A percentile compares a stretch with the other conserved stretches of the same genome.
Evolutionary conservation across 2,888 invertebrate species (phyloP).

Genomic region (Andrena bucephala): DNA sequence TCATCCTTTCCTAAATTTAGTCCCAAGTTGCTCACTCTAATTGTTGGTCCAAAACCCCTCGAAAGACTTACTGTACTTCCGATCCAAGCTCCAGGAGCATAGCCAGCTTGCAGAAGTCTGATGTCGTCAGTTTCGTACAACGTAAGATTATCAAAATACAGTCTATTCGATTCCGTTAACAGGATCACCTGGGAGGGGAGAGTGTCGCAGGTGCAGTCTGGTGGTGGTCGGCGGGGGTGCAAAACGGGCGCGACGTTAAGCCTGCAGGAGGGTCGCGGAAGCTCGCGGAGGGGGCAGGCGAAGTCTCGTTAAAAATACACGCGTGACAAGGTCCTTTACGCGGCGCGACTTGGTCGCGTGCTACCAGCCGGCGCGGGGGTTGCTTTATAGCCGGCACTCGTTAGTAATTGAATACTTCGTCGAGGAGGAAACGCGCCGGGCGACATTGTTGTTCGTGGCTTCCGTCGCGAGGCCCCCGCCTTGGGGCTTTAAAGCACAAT

Average conservation of each 20-base stretch:
- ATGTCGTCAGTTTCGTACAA: too few relatives aligned
- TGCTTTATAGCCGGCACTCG: conserved; percentile 71
- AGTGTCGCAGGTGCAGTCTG: conserved; percentile 43
- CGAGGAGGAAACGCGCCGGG: conserved; percentile 61
- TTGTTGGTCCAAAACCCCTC: too few relatives aligned
- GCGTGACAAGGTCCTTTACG: conserved; percentile 76
- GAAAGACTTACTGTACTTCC: too few relatives aligned
- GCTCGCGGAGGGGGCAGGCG: conserved; percentile 49
- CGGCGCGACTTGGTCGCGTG: conserved; percentile 69
- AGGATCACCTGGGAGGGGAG: conserved; percentile 1
- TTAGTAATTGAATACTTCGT: conserved; percentile 76
- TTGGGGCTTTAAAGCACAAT: conserved; percentile 44
- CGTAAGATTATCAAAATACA: too few relatives aligned
- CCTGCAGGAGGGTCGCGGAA: conserved; percentile 30
- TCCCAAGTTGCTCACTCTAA: too few relatives aligned
- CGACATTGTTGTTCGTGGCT: conserved; percentile 70
- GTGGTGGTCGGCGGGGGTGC: background rate
- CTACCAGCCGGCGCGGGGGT: conserved; percentile 28
- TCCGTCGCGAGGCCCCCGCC: conserved; percentile 29
- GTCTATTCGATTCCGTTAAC: background rate
- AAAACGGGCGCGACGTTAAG: conserved; percentile 15
- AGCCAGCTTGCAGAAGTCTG: too few relatives aligned
- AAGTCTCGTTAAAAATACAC: conserved; percentile 78
- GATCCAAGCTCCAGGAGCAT: too few relatives aligned
- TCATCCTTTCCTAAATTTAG: too few relatives aligned